Percentiles rank a stretch among this genome's conserved stretches.
Evolutionary conservation across 2,888 invertebrate species (phyloP).

Genomic region (Oegoconia quadripuncta): DNA sequence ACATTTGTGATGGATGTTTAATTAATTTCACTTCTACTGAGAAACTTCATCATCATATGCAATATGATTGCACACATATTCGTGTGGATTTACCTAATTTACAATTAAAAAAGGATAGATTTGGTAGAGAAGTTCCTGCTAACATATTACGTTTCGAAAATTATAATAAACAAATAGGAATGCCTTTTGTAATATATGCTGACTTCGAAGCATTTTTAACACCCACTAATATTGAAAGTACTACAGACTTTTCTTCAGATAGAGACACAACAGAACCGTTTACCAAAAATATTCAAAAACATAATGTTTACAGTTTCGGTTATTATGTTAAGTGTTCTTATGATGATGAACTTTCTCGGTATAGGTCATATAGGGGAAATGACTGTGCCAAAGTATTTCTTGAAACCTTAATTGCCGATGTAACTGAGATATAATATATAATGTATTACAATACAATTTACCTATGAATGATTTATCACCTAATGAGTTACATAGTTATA

Average conservation of each 20-base stretch:
- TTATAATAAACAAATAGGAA: constrained; percentile 14
- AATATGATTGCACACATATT: constrained; percentile 19
- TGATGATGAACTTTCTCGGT: constrained; percentile 25
- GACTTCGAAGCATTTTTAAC: constrained; percentile 27
- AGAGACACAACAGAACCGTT: constrained; percentile 21
- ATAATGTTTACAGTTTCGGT: constrained; percentile 30
- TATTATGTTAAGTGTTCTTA: constrained; percentile 32
- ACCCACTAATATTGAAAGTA: constrained; percentile 21
- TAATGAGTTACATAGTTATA: too few species aligned
- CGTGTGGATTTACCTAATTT: constrained; percentile 15
- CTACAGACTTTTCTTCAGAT: too few species aligned
- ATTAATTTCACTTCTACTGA: not conserved
- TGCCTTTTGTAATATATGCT: constrained; percentile 25
- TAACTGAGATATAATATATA: constrained; percentile 6
- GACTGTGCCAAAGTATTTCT: constrained; percentile 29
- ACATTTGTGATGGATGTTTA: constrained; percentile 20
- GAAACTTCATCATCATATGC: constrained; percentile 11
- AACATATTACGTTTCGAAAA: constrained; percentile 20
- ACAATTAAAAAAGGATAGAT: constrained; percentile 18
- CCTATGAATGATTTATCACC: too few species aligned
- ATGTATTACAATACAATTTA: too few species aligned
- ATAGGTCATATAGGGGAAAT: constrained; percentile 24
- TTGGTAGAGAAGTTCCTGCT: constrained; percentile 10
- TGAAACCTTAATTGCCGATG: constrained; percentile 19
- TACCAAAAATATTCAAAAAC: constrained; percentile 25